Evolutionary conservation across 2,797 vertebrate genomes (phyloP).

Genomic region (Oophaga sylvatica): DNA sequence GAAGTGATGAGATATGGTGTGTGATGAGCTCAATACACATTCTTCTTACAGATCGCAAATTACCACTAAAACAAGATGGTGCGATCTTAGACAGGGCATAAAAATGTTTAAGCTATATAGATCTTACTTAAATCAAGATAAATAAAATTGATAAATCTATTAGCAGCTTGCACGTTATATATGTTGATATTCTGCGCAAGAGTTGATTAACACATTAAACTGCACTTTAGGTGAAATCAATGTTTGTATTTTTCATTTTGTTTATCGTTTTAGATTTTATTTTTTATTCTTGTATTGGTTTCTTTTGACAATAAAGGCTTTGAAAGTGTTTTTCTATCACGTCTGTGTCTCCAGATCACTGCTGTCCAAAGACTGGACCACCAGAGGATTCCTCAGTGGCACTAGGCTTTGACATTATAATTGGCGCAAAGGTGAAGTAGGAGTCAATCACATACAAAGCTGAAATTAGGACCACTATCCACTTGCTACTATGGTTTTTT

Average conservation of each 20-base stretch:
- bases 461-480: background rate
- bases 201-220: background rate
- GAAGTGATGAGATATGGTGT: slow-evolving; percentile 38
- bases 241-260: background rate
- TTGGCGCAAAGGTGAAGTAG: background rate
- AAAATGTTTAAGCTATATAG: slow-evolving; percentile 14
- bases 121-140: slow-evolving; percentile 7
- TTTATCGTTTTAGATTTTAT: background rate
- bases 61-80: slow-evolving; percentile 37
- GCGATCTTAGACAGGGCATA: slow-evolving; percentile 17
- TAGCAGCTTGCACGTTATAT: background rate
- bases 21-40: slow-evolving; percentile 41
- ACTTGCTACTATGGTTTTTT: background rate
- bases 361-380: background rate
- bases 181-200: background rate
- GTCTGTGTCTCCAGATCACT: background rate
- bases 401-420: background rate
- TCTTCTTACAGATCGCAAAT: slow-evolving; percentile 42
- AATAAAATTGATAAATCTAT: slow-evolving; percentile 23
- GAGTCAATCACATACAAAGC: background rate
- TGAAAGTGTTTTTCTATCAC: background rate
- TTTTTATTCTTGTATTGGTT: background rate
- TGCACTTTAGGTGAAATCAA: background rate
- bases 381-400: background rate
- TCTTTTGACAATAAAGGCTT: background rate